Conservation (phyloP, 1,140 invertebrate genomes). For the Leucophenga varia region DNA sequence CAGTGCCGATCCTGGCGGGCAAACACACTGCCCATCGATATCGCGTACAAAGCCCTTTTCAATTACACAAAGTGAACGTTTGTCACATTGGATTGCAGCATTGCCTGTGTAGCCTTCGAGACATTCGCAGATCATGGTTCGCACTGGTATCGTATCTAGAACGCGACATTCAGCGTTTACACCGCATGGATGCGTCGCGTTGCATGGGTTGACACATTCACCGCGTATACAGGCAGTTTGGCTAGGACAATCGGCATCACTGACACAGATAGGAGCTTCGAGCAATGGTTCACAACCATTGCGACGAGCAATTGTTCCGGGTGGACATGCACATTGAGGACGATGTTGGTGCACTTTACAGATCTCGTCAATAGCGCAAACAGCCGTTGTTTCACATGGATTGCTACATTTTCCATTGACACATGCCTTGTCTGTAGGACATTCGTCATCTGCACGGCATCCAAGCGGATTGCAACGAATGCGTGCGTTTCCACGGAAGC, state of each 20-base stretch:
- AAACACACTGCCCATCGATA: conserved; percentile 71
- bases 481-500: conserved; percentile 78
- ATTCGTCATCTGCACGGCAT: conserved; percentile 74
- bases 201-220: conserved; percentile 82
- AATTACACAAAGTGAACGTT: conserved; percentile 66
- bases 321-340: conserved; percentile 75
- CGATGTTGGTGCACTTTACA: conserved; percentile 77
- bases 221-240: conserved; percentile 79
- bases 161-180: conserved; percentile 79
- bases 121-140: conserved; percentile 88
- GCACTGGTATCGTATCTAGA: conserved; percentile 76
- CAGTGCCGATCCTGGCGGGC: conserved; percentile 74
- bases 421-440: conserved; percentile 74
- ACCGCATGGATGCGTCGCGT: conserved; percentile 76
- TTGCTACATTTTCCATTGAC: conserved; percentile 77
- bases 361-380: conserved; percentile 69
- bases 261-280: conserved; percentile 65
- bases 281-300: conserved; percentile 67
- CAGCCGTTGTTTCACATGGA: conserved; percentile 68
- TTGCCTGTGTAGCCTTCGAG: conserved; percentile 81
- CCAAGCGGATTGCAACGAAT: conserved; percentile 73
- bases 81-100: conserved; percentile 74
- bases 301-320: conserved; percentile 70
- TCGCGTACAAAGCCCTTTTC: conserved; percentile 73
- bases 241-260: conserved; percentile 79